Evolutionary conservation across 2,888 invertebrate species (phyloP), one percentile per base, ranked within the genome.

Genomic region (Augochlorella aurata): DNA sequence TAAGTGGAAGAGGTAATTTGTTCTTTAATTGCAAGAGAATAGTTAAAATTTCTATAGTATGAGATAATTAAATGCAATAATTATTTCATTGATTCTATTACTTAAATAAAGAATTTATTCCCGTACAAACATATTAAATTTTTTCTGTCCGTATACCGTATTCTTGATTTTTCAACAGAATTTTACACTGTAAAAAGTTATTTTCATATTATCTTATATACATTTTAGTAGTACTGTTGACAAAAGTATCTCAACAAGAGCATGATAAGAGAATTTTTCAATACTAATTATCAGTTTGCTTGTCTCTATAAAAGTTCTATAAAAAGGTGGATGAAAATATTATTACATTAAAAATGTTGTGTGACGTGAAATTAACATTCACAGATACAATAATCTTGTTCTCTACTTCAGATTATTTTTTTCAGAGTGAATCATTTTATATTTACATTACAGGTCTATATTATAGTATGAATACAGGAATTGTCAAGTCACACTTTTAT

Each of bases 401-500:
- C 29, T 79, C 44, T 77, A 63, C 70, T 61, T 84, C 58, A 79
- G 2, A 77, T 66, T 74, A 63, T 50, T 79, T 65, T 79, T 79
- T 58, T 52, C 71, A 54, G 66, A 77, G 72, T 75, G 76, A 72
- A 76, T 74, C 74, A 72, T 66, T 82, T 88, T 77, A 69, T 87
- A 87, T 87, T 77, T 87, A 87, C 80, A 87, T 49, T 80, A 82
- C 45, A 85, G 50, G 54, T 81, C 76, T 77, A 75, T 67, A 73
- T 83, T 79, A 86, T 79, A 74, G 58, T 83, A 85, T 74, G 72
- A 85, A 86, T 85, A 83, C 82, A 86, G 71, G 71, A 84, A 77
- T 78, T 81, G 65, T 79, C 75, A 79, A 81, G 67, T 77, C 74
- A 79, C 74, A 82, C 76, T 84, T 81, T 85, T 84, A 72, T 82